phyloP scores from a whole-genome alignment of 2,113 vertebrate genomes.

The Leiothrix lutea region DNA sequence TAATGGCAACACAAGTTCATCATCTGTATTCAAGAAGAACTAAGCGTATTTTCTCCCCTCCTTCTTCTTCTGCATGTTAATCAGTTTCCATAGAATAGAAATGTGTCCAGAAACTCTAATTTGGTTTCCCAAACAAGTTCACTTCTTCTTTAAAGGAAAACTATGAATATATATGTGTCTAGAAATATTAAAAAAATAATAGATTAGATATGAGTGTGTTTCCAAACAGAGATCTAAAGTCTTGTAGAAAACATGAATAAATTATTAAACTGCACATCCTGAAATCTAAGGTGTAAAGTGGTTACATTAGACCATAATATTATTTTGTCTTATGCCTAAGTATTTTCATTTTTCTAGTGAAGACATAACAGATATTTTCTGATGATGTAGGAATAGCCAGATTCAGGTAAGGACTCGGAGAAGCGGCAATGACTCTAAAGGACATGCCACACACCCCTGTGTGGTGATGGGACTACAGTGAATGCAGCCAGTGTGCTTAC shows the following conservation, averaged over 20 bases:
- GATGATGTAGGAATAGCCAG: background rate
- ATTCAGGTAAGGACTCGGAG: background rate
- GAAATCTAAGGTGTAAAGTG: background rate
- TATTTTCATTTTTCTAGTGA: background rate
- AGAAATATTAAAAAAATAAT: background rate
- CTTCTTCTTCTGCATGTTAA: background rate
- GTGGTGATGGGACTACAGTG: background rate
- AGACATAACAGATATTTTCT: background rate
- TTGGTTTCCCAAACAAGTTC: background rate
- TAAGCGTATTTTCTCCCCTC: background rate
- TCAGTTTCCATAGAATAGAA: background rate
- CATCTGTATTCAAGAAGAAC: background rate
- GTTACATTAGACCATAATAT: background rate
- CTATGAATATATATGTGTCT: background rate
- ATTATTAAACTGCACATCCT: background rate
- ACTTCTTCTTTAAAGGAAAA: background rate
- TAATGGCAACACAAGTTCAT: background rate
- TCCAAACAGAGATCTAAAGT: background rate
- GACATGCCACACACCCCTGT: background rate
- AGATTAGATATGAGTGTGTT: background rate
- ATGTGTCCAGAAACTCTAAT: background rate
- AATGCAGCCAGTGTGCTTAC: background rate
- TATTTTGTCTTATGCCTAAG: background rate
- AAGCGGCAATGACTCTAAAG: background rate
- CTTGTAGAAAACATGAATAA: background rate